Conservation (phyloP, 1,140 invertebrate genomes). For the Yoshiicerus persimilis region DNA sequence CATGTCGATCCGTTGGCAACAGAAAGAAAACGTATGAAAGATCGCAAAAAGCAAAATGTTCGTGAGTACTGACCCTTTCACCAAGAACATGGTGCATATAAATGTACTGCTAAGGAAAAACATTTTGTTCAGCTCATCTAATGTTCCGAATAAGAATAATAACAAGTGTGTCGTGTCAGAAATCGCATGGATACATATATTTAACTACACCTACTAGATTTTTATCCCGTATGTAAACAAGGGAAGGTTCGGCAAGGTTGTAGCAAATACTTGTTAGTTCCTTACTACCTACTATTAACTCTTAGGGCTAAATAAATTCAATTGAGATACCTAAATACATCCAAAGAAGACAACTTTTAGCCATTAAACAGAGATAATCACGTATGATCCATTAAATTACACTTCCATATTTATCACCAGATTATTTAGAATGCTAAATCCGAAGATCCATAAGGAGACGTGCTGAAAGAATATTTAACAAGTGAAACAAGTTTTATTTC, state of each 20-base stretch:
- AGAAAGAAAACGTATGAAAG: background rate
- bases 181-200: background rate
- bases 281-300: background rate
- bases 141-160: background rate
- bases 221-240: background rate
- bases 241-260: background rate
- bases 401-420: constrained; percentile 3
- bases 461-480: background rate
- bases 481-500: background rate
- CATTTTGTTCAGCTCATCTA: background rate
- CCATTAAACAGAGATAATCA: background rate
- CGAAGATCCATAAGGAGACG: background rate
- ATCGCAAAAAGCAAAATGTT: background rate
- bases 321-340: background rate
- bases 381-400: background rate
- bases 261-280: background rate
- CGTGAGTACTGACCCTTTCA: background rate
- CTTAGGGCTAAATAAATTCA: background rate
- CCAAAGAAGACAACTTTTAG: background rate
- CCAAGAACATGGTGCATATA: too few species aligned
- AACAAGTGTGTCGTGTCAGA: background rate
- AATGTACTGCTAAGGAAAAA: background rate
- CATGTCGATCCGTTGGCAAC: background rate
- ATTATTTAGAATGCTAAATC: background rate
- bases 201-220: background rate